Evolutionary conservation across 2,113 vertebrate species (phyloP), one percentile per base, ranked within the genome.

Genomic region (Ascaphus truei): DNA sequence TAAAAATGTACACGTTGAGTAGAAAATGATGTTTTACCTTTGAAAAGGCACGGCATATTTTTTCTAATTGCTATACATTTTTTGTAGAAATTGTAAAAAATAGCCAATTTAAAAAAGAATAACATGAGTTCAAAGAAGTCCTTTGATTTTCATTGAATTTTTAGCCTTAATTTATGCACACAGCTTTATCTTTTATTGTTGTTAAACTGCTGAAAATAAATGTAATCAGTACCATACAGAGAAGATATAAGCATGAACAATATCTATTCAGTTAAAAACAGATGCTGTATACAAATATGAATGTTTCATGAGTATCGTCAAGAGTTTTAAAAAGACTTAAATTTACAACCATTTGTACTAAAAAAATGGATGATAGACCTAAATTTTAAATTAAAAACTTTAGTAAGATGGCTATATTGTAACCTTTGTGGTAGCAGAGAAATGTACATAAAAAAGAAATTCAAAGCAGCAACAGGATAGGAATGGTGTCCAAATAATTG

Each of bases 121-220:
- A n/a, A 33, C 41, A 62, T 62, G 30, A 62, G 27, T n/a, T n/a
- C 10, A 4, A 22, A 62, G 45, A 47, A 45, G 33, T 45, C 31
- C 41, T 25, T 47, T 47, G 39, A 47, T 47, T 47, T 27, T 10
- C 27, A 31, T 39, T 61, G 37, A 62, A 41, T 31, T 62, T 62
- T 62, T 26, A 43, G 27, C 39, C 37, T 62, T 62, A 62, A 62
- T 62, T 62, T 62, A 62, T 62, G 41, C 59, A 47, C 59, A 62
- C 59, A 62, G 59, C 59, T 62, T 62, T 62, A 62, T 62, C 31
- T n/a, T 62, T 62, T 62, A 62, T 48, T 62, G 59, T 62, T 62
- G 59, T 62, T 62, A 62, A 62, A 41, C 59, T 48, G 39, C 48
- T 62, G 45, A 47, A 62, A 62, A 62, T 47, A 62, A 62, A 62